phyloP scores from a whole-genome alignment of 2,797 vertebrate genomes.

The Lacerta agilis region DNA sequence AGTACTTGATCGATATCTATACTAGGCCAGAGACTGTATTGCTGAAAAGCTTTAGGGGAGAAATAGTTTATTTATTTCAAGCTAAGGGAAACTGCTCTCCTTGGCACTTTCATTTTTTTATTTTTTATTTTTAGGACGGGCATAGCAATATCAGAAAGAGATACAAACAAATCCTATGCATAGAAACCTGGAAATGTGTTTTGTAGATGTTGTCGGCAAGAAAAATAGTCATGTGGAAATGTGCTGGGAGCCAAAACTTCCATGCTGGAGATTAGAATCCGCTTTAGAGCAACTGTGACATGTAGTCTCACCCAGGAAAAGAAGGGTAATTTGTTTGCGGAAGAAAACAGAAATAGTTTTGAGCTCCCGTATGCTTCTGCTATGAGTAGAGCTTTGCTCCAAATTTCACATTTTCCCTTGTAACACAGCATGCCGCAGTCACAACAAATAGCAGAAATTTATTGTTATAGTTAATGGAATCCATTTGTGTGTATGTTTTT shows the following conservation, averaged over 20 bases:
- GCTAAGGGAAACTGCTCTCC: background rate
- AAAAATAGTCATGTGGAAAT: background rate
- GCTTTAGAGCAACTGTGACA: too few species aligned
- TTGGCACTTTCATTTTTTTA: background rate
- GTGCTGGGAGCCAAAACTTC: background rate
- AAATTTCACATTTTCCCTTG: too few species aligned
- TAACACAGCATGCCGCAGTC: background rate
- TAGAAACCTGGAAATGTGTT: background rate
- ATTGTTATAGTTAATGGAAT: background rate
- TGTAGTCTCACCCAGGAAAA: too few species aligned
- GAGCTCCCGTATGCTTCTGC: background rate
- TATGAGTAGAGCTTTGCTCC: too few species aligned
- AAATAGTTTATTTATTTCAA: background rate
- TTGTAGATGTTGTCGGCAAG: background rate
- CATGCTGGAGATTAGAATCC: too few species aligned
- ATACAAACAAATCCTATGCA: background rate
- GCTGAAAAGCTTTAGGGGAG: background rate
- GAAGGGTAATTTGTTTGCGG: too few species aligned
- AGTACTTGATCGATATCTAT: background rate
- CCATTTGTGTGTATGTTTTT: background rate
- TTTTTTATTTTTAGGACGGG: background rate
- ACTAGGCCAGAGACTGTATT: background rate
- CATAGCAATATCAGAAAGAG: background rate
- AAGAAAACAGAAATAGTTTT: too few species aligned
- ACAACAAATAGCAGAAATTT: background rate